phyloP scores from a whole-genome alignment of 2,113 vertebrate species.

The Etheostoma spectabile region DNA sequence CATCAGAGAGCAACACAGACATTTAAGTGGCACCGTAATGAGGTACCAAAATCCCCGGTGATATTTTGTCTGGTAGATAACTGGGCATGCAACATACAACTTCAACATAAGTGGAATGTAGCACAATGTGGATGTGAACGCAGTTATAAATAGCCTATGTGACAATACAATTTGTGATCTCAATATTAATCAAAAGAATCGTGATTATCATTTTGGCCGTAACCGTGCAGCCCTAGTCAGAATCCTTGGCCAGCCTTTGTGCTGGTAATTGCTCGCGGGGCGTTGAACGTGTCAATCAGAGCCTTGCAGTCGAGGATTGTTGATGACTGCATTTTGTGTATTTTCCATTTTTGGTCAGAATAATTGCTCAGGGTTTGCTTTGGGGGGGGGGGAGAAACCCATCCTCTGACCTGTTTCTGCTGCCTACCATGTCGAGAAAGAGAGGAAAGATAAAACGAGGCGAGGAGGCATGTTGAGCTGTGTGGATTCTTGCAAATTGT shows the following conservation, averaged over 20 bases:
- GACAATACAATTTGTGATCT: too few relatives aligned
- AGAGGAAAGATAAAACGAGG: conserved; percentile 28
- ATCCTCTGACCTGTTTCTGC: conserved; percentile 11
- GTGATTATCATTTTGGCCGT: too few relatives aligned
- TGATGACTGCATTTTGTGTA: background rate
- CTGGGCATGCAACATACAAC: too few relatives aligned
- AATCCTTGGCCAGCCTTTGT: conserved; percentile 9
- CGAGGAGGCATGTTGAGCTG: conserved; percentile 30
- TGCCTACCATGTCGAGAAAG: background rate
- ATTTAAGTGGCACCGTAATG: too few relatives aligned
- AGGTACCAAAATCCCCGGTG: too few relatives aligned
- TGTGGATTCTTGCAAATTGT: conserved; percentile 65
- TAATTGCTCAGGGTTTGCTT: conserved; percentile 38
- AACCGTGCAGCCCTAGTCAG: background rate
- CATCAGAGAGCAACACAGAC: too few relatives aligned
- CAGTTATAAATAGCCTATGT: too few relatives aligned
- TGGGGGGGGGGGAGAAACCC: background rate
- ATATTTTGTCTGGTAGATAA: too few relatives aligned
- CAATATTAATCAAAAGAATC: too few relatives aligned
- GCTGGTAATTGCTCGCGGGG: conserved; percentile 26
- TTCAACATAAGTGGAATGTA: too few relatives aligned
- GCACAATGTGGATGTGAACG: too few relatives aligned
- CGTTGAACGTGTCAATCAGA: background rate
- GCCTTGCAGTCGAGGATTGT: background rate
- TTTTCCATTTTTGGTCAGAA: conserved; percentile 36